phyloP scores from a whole-genome alignment of 2,797 vertebrate genomes.

The Arremon aurantiirostris region DNA sequence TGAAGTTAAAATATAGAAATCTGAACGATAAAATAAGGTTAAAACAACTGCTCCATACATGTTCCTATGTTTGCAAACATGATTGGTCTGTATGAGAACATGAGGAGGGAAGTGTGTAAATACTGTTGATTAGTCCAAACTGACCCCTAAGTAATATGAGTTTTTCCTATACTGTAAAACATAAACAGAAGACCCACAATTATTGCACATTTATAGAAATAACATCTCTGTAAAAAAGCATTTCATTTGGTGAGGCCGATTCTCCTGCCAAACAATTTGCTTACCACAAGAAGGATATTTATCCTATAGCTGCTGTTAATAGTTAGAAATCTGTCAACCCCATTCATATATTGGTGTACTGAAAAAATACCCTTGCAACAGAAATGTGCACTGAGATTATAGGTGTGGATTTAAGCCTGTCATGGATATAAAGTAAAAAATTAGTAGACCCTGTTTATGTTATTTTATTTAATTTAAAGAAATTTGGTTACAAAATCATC shows the following conservation, averaged over 20 bases:
- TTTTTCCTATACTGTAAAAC: background rate
- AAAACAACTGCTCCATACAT: background rate
- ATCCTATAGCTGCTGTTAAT: background rate
- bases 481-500: background rate
- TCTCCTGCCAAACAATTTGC: background rate
- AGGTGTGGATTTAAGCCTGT: background rate
- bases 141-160: background rate
- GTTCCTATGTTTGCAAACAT: background rate
- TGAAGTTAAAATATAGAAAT: background rate
- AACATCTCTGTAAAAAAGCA: background rate
- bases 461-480: background rate
- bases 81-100: background rate
- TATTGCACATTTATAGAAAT: background rate
- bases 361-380: background rate
- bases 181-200: background rate
- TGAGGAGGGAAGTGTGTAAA: background rate
- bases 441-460: background rate
- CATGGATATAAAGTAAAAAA: background rate
- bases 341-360: fast-evolving
- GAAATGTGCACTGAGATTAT: background rate
- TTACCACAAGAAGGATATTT: background rate
- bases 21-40: background rate
- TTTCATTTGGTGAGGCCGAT: background rate
- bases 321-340: background rate
- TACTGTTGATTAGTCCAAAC: background rate